phyloP scores from a whole-genome alignment of 1,140 invertebrate species.

The Caenorhabditis latens region DNA sequence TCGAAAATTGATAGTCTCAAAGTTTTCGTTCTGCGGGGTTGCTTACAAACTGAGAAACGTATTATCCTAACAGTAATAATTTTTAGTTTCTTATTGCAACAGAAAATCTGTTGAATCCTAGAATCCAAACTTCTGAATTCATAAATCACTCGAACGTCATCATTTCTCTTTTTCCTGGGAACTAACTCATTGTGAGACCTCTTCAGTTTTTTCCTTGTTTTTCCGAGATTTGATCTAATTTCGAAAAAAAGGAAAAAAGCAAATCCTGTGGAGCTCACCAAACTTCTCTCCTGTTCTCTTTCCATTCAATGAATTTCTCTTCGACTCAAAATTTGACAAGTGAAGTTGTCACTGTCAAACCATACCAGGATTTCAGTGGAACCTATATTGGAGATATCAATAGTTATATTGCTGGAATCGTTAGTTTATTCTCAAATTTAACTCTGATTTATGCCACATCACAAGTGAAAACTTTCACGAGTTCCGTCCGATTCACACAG shows the following conservation, averaged over 20 bases:
- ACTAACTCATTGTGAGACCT: background rate
- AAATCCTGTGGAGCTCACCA: background rate
- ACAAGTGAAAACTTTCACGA: background rate
- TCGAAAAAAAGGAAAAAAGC: background rate
- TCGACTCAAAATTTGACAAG: background rate
- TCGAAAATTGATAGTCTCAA: no score
- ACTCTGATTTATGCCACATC: background rate
- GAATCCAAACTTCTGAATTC: background rate
- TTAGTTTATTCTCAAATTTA: background rate
- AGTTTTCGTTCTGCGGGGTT: no score
- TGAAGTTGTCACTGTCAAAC: background rate
- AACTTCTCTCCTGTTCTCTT: background rate
- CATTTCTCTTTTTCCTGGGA: background rate
- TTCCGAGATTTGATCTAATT: background rate
- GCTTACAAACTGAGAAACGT: no score
- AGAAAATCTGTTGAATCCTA: no score
- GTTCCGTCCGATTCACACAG: background rate
- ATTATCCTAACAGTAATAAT: no score
- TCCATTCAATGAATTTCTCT: background rate
- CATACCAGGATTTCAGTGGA: background rate
- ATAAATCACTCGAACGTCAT: background rate
- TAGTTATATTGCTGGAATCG: background rate
- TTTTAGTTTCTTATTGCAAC: no score
- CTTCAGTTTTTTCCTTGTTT: background rate
- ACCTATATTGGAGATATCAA: background rate